Base-by-base conservation (phyloP, 2,888 invertebrate species). In the Teleiodes luculella region DNA sequence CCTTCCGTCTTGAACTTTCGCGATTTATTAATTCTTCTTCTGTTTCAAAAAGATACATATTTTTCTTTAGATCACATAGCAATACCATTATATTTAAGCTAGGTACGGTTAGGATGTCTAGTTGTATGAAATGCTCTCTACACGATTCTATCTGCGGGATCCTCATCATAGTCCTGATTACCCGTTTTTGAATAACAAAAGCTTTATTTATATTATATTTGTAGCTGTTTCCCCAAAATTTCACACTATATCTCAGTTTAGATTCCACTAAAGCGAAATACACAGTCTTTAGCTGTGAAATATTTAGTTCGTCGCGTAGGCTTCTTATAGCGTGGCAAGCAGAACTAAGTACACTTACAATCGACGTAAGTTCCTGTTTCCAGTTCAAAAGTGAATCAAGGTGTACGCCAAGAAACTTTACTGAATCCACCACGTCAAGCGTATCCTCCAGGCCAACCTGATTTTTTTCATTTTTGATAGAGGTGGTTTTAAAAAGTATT, bases 241-340 rank as follows among this genome's bases (percentile, higher is more conserved):
- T 45, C 6, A 60, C 53, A 35, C 51, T 52, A 30, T 57, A 60
- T 24, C 59, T 45, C 1, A 59, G 14, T 49, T 30, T 53, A 16
- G 54, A 54, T 10, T 59, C 52, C 5, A 57, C 48, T 11, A 59
- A 18, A 4, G 59, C 55, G 24, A 50, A 31, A 53, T 59, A 56
- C 1, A 57, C 54, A 28, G 5, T 53, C 45, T 52, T 54, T 6
- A 59, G 28, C 7, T 57, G 59, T 3, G 24, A 14, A 13, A 47
- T 20, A 16, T 16, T 43, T 1, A 55, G 13, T 10, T 55, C 56
- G 24, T 56, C 54, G 18, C 57, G 41, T 0, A 60, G 48, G 30
- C 31, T 57, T 54, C 55, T 51, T 0, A 60, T 14, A 1, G 55
- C 56, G 13, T 55, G 55, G n/a, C 57, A 57, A n/a, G 54, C 55